A percentile compares a stretch with the other conserved stretches of the same genome.
Conservation (phyloP, 1,140 invertebrate species). For the Drosophila neocordata region DNA sequence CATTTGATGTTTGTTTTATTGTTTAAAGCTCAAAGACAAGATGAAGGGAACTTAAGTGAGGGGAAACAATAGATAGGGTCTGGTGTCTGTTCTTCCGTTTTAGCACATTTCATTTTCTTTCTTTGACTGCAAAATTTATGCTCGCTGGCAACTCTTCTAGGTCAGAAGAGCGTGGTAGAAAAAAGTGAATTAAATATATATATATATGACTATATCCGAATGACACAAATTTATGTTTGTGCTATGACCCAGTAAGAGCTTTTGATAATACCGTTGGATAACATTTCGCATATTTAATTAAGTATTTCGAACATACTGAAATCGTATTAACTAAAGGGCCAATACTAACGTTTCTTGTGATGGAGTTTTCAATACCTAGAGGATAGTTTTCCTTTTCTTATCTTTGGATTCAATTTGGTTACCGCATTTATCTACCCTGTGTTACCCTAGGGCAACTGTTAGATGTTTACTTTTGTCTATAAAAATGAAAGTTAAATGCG, state of each 20-base stretch:
- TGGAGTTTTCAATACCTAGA: too few species aligned
- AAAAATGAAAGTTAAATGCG: slow-evolving; percentile 61
- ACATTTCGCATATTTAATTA: too few species aligned
- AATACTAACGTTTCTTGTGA: background rate
- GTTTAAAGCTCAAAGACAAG: slow-evolving; percentile 32
- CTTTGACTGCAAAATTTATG: slow-evolving; percentile 54
- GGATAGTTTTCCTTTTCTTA: too few species aligned
- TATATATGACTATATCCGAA: background rate
- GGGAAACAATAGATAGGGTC: slow-evolving; percentile 4
- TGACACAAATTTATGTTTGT: background rate
- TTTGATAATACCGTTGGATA: background rate
- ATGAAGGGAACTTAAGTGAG: background rate
- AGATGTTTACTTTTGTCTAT: slow-evolving; percentile 21
- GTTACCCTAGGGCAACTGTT: background rate
- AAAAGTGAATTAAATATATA: slow-evolving; percentile 48
- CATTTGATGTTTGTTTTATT: slow-evolving; percentile 80
- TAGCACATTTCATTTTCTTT: slow-evolving; percentile 54
- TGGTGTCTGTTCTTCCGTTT: slow-evolving; percentile 31
- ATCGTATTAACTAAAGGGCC: background rate
- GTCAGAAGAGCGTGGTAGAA: slow-evolving; percentile 55
- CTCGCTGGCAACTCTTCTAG: slow-evolving; percentile 57
- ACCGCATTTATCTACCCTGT: slow-evolving; percentile 14
- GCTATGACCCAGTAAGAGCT: background rate
- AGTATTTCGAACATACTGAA: too few species aligned
- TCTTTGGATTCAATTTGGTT: too few species aligned